Evolutionary conservation across 2,888 invertebrate species (phyloP).

Genomic region (Tolmerus cingulatus): DNA sequence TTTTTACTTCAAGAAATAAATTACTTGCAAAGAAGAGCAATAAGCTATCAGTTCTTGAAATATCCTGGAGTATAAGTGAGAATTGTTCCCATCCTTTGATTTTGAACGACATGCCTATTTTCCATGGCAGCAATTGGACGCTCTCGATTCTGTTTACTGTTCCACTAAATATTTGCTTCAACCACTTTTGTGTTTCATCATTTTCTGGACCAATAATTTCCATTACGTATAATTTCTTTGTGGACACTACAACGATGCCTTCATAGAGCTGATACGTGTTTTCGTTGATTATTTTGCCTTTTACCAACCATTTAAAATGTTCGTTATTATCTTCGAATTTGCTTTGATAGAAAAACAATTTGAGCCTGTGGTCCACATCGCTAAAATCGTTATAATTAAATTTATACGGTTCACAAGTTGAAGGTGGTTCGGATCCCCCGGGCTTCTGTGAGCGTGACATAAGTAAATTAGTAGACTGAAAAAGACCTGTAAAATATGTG

Average conservation of each 20-base stretch:
- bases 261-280: conserved; percentile 59
- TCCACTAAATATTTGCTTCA: conserved; percentile 64
- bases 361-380: conserved; percentile 69
- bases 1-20: conserved; percentile 30
- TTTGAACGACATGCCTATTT: conserved; percentile 65
- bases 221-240: conserved; percentile 66
- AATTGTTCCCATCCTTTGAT: conserved; percentile 62
- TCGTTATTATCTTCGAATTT: conserved; percentile 67
- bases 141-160: conserved; percentile 64
- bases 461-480: conserved; percentile 65
- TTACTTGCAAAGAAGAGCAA: conserved; percentile 65
- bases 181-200: conserved; percentile 67
- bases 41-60: conserved; percentile 66
- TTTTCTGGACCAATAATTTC: conserved; percentile 64
- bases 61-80: conserved; percentile 65
- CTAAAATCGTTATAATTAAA: conserved; percentile 67
- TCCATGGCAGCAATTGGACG: conserved; percentile 67
- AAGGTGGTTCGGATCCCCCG: conserved; percentile 10
- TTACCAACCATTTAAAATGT: conserved; percentile 66
- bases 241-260: conserved; percentile 67
- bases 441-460: conserved; percentile 60
- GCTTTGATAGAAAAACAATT: conserved; percentile 66
- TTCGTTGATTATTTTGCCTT: conserved; percentile 64
- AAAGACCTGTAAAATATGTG: conserved; percentile 59
- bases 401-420: conserved; percentile 58